These are phyloP conservation scores for Chaetorhynchus papuensis DNA, from an alignment of 2,113 vertebrate genomes.

Conservation along the genomic window DNA sequence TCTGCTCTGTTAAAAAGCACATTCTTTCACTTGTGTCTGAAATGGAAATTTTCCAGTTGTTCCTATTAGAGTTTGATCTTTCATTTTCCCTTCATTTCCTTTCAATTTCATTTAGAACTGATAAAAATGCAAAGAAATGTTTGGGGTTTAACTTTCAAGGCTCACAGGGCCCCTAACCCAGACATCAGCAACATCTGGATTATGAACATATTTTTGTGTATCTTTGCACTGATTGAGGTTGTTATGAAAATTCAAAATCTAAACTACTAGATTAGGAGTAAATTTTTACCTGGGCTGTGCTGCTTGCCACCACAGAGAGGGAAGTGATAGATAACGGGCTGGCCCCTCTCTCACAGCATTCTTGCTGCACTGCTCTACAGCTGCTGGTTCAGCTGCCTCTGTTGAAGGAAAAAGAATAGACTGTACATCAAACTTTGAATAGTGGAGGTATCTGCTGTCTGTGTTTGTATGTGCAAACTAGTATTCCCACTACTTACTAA, in stretches of 20 bases:
- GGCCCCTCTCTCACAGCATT: neutral
- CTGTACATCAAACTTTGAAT: neutral
- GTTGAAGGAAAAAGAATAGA: neutral
- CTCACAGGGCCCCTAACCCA: neutral
- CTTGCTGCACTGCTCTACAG: neutral
- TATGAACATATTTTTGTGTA: neutral
- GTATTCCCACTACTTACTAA: neutral
- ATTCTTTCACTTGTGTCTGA: neutral
- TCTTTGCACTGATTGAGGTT: neutral
- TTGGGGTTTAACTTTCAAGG: neutral
- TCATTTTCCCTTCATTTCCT: neutral
- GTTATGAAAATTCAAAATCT: neutral
- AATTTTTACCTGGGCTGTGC: neutral
- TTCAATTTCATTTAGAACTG: neutral
- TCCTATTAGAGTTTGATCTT: neutral
- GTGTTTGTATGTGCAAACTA: neutral
- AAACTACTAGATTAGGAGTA: neutral
- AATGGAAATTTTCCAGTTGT: neutral
- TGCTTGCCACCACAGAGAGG: neutral
- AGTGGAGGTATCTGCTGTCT: neutral
- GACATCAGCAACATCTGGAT: neutral
- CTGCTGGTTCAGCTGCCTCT: neutral
- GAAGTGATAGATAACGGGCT: neutral
- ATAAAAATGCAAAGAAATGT: neutral
- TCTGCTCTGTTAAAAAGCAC: neutral